phyloP scores from a whole-genome alignment of 2,797 vertebrate species.

The Valencia hispanica region DNA sequence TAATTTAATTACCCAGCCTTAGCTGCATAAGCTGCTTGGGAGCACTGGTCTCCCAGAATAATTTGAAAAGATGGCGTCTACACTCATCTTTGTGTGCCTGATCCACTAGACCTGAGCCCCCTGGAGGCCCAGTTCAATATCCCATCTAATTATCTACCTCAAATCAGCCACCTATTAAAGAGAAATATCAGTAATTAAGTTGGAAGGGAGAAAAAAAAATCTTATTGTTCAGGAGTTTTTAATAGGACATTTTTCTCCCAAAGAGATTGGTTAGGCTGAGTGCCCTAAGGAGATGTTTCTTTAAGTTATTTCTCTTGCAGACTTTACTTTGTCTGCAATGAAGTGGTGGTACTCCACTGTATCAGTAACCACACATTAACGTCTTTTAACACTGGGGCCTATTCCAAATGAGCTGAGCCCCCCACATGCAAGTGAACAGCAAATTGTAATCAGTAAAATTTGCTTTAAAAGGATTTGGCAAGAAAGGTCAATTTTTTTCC shows the following conservation, averaged over 20 bases:
- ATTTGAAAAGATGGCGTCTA: slow-evolving; percentile 97
- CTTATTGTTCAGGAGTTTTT: slow-evolving; percentile 70
- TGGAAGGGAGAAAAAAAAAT: slow-evolving; percentile 55
- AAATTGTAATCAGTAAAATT: slow-evolving; percentile 36
- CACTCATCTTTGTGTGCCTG: slow-evolving; percentile 83
- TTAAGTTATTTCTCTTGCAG: slow-evolving; percentile 58
- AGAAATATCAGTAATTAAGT: slow-evolving; percentile 85
- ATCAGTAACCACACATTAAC: slow-evolving; percentile 37
- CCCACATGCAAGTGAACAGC: not conserved
- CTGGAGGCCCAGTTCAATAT: slow-evolving; percentile 83
- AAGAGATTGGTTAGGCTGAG: slow-evolving; percentile 45
- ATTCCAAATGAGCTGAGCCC: slow-evolving; percentile 24
- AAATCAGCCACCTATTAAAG: slow-evolving; percentile 80
- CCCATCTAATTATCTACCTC: slow-evolving; percentile 82
- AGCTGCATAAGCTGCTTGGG: slow-evolving; percentile 95
- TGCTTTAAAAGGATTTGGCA: slow-evolving; percentile 4
- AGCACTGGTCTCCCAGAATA: slow-evolving; percentile 94
- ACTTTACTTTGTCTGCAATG: slow-evolving; percentile 53
- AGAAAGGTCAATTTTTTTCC: not conserved
- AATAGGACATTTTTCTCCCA: slow-evolving; percentile 41
- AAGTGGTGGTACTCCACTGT: slow-evolving; percentile 45
- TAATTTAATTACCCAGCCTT: slow-evolving; percentile 99
- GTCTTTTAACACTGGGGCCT: slow-evolving; percentile 28
- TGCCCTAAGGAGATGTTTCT: slow-evolving; percentile 56
- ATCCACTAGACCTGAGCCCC: slow-evolving; percentile 77